Percentiles rank a stretch among this genome's conserved stretches.
Evolutionary conservation across 2,888 invertebrate species (phyloP).

Genomic region (Synergus gifuensis): DNA sequence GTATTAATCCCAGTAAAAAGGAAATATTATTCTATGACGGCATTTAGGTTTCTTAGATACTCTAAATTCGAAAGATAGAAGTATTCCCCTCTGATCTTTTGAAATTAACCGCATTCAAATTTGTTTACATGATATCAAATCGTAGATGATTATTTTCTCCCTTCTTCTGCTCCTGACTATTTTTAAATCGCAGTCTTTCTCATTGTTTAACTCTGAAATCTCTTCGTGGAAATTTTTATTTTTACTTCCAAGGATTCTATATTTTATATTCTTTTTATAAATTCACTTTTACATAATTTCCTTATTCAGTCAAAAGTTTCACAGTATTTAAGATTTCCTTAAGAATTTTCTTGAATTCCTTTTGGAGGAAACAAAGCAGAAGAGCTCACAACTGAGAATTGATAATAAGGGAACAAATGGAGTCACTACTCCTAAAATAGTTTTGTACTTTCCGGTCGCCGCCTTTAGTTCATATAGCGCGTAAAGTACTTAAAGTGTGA

Average conservation of each 20-base stretch:
- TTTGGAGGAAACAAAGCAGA: not conserved
- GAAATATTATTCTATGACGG: not conserved
- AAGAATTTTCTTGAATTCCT: not conserved
- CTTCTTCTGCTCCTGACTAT: slow-evolving; percentile 8
- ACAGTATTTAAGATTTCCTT: not conserved
- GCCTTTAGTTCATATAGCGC: not conserved
- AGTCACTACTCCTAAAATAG: not conserved
- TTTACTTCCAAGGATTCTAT: not conserved
- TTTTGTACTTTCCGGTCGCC: not conserved
- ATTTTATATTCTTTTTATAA: not conserved
- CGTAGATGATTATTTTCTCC: not conserved
- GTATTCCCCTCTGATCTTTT: not conserved
- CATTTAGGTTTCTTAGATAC: not conserved
- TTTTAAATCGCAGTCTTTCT: slow-evolving; percentile 17
- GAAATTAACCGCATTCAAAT: not conserved
- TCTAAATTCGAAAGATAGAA: not conserved
- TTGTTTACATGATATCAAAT: slow-evolving; percentile 2
- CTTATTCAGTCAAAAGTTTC: not conserved
- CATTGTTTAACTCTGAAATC: not conserved
- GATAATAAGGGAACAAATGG: not conserved
- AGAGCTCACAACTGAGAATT: not conserved
- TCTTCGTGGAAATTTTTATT: not conserved
- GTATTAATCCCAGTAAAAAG: not conserved
- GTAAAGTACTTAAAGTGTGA: not conserved
- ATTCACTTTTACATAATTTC: not conserved